Percentiles rank a stretch among this genome's conserved stretches.
Conservation (phyloP, 2,888 invertebrate species). For the Marasmarcha lunaedactyla region DNA sequence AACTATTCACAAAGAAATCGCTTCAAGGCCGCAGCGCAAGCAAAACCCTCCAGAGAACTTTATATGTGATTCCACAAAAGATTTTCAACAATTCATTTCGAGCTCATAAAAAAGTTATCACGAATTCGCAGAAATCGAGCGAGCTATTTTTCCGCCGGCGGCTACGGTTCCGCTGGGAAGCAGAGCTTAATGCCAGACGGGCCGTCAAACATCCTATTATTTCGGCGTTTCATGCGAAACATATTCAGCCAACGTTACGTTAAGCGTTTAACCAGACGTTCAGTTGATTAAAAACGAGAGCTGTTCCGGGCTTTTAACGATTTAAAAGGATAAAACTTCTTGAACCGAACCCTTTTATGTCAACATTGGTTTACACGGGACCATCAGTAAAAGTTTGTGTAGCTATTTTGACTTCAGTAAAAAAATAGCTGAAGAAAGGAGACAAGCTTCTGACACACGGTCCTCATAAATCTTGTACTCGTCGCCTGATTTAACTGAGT, state of each 20-base stretch:
- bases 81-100: conserved; percentile 63
- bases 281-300: neutral
- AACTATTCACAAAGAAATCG: conserved; percentile 32
- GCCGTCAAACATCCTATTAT: conserved; percentile 26
- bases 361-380: too few relatives aligned
- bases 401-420: too few relatives aligned
- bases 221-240: conserved; percentile 15
- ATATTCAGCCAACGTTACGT: conserved; percentile 3
- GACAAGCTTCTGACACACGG: too few relatives aligned
- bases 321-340: neutral
- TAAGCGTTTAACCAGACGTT: neutral
- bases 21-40: conserved; percentile 42
- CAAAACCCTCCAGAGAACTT: conserved; percentile 48
- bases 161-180: conserved; percentile 45
- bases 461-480: too few relatives aligned
- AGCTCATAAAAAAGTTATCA: conserved; percentile 63
- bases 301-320: neutral
- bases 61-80: conserved; percentile 54
- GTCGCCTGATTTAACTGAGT: too few relatives aligned
- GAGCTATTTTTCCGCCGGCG: conserved; percentile 54
- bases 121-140: conserved; percentile 55
- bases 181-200: conserved; percentile 32
- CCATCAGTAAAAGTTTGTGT: too few relatives aligned
- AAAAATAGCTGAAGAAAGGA: too few relatives aligned
- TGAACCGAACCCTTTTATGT: too few relatives aligned